Conservation (phyloP, 92 coral and sea anemone species). For the Scolanthus callimorphus region DNA sequence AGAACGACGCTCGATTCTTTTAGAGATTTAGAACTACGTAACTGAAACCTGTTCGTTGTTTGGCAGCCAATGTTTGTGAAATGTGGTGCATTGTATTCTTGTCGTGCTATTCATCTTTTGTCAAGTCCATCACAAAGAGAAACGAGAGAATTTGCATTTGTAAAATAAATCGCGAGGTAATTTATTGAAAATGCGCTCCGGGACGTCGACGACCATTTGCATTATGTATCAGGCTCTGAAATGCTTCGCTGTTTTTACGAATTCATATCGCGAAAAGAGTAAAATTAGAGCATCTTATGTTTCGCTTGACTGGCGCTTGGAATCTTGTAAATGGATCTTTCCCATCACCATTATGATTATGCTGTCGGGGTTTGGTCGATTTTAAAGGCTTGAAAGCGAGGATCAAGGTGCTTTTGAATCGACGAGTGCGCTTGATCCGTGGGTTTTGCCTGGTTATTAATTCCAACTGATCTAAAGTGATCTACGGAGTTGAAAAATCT, state of each 20-base stretch:
- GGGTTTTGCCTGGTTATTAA: background rate
- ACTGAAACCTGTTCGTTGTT: no score
- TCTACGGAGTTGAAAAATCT: conserved; percentile 20
- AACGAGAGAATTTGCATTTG: background rate
- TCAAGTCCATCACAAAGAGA: background rate
- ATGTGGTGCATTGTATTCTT: background rate
- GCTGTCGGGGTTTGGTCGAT: no score
- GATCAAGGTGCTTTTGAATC: no score
- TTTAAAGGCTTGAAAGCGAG: no score
- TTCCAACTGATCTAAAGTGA: background rate
- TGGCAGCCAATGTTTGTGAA: background rate
- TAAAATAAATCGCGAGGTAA: background rate
- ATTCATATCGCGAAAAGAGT: background rate
- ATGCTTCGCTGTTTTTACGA: no score
- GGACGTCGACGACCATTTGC: background rate
- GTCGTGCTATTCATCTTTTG: background rate
- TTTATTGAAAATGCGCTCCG: background rate
- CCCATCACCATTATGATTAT: background rate
- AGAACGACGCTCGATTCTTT: background rate
- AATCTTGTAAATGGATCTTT: background rate
- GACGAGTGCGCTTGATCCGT: no score
- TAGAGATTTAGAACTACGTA: background rate
- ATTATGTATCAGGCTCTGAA: background rate
- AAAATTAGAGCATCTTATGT: background rate
- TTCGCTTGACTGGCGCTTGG: conserved; percentile 4